phyloP scores from a whole-genome alignment of 2,113 vertebrate genomes.

The Cromileptes altivelis region DNA sequence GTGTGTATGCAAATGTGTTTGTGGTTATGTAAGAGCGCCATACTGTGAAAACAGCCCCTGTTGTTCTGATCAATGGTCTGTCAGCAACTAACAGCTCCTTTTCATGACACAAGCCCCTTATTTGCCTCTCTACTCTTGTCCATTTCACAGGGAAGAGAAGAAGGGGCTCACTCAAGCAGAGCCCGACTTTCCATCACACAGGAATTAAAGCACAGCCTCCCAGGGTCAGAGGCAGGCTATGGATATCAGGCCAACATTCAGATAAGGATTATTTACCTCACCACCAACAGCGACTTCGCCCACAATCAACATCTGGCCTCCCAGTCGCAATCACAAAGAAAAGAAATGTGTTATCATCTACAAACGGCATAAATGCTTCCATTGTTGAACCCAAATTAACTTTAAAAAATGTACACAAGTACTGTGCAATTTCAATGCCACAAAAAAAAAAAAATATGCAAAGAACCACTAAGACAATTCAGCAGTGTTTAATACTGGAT shows the following conservation, averaged over 20 bases:
- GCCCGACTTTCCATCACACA: slow-evolving; percentile 55
- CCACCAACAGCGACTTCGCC: slow-evolving; percentile 28
- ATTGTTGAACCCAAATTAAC: not conserved
- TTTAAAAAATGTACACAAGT: not conserved
- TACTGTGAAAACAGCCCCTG: slow-evolving; percentile 69
- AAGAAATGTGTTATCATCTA: not conserved
- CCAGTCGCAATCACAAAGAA: not conserved
- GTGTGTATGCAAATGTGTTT: slow-evolving; percentile 20
- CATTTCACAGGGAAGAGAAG: slow-evolving; percentile 49
- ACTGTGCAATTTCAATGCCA: slow-evolving; percentile 15
- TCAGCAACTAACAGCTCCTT: slow-evolving; percentile 70
- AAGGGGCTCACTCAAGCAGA: slow-evolving; percentile 59
- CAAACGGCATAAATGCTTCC: not conserved
- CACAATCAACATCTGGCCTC: slow-evolving; percentile 28
- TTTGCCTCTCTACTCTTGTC: slow-evolving; percentile 58
- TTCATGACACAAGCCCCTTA: slow-evolving; percentile 65
- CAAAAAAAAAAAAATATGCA: not conserved
- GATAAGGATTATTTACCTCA: slow-evolving; percentile 48
- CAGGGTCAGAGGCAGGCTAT: slow-evolving; percentile 53
- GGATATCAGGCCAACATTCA: slow-evolving; percentile 44
- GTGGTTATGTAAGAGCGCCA: slow-evolving; percentile 56
- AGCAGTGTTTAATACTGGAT: not conserved
- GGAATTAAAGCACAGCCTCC: slow-evolving; percentile 63
- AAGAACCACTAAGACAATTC: slow-evolving; percentile 8
- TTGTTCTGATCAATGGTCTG: slow-evolving; percentile 65